A percentile compares a stretch with the other conserved stretches of the same genome.
These are phyloP conservation scores for Xiphias gladius DNA, from an alignment of 2,113 vertebrate species.

Conservation along the genomic window DNA sequence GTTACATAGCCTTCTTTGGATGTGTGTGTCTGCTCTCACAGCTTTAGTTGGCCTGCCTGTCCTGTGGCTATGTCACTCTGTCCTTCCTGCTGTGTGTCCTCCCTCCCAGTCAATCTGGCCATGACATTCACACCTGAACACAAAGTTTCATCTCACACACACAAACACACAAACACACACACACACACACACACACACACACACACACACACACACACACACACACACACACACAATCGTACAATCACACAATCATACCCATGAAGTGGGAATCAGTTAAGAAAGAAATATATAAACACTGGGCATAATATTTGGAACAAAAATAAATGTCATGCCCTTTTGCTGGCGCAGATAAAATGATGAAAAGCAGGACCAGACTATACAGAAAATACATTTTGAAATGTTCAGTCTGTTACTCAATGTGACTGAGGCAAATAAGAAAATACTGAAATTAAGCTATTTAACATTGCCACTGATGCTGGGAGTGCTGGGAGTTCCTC, in stretches of 20 bases:
- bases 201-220: background rate
- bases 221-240: background rate
- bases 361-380: background rate
- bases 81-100: constrained; percentile 65
- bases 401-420: background rate
- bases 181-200: background rate
- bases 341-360: background rate
- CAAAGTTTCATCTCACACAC: constrained; percentile 2
- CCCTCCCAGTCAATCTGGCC: constrained; percentile 36
- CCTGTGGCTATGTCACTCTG: constrained; percentile 67
- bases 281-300: background rate
- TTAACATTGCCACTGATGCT: background rate
- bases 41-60: constrained; percentile 15
- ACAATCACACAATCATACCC: background rate
- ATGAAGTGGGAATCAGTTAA: background rate
- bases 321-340: constrained; percentile 1
- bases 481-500: background rate
- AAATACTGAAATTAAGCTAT: background rate
- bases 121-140: constrained; percentile 63
- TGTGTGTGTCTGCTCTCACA: background rate
- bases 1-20: constrained; percentile 49
- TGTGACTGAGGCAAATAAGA: background rate
- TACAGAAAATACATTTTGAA: background rate
- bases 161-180: background rate
- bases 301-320: background rate